These are phyloP conservation scores for Nasua narica DNA, from an alignment of 2,797 vertebrate genomes.

Conservation along the genomic window DNA sequence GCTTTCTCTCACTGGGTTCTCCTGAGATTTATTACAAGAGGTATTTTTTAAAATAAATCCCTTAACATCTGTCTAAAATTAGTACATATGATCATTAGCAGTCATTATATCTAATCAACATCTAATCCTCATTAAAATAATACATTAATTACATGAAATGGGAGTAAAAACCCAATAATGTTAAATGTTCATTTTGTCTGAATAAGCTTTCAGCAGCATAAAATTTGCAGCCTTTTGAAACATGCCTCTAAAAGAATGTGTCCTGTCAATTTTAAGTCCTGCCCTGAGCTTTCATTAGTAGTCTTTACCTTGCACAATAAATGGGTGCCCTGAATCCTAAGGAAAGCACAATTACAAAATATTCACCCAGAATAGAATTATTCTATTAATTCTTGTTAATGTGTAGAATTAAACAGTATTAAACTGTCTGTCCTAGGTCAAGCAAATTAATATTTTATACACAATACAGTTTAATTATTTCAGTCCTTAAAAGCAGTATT, in stretches of 20 bases:
- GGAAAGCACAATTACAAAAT: not conserved
- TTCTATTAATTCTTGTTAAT: too few species aligned
- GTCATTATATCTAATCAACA: slow-evolving; percentile 87
- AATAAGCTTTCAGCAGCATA: slow-evolving; percentile 73
- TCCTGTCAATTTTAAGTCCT: not conserved
- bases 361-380: too few species aligned
- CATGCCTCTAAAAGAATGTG: not conserved
- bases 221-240: slow-evolving; percentile 57
- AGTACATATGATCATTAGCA: slow-evolving; percentile 85
- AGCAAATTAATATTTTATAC: not conserved
- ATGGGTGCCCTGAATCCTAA: not conserved
- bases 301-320: not conserved
- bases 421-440: not conserved
- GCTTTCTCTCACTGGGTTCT: slow-evolving; percentile 73
- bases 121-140: slow-evolving; percentile 84
- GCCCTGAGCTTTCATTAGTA: slow-evolving; percentile 20
- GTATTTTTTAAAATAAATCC: slow-evolving; percentile 84
- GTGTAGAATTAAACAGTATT: not conserved
- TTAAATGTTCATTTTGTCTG: slow-evolving; percentile 80
- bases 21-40: slow-evolving; percentile 83
- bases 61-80: slow-evolving; percentile 88
- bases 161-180: slow-evolving; percentile 78
- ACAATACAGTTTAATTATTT: not conserved
- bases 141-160: slow-evolving; percentile 81
- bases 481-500: not conserved